Evolutionary conservation across 2,888 invertebrate genomes (phyloP), one percentile per base, ranked within the genome.

Genomic region (Syrista parreyssii): DNA sequence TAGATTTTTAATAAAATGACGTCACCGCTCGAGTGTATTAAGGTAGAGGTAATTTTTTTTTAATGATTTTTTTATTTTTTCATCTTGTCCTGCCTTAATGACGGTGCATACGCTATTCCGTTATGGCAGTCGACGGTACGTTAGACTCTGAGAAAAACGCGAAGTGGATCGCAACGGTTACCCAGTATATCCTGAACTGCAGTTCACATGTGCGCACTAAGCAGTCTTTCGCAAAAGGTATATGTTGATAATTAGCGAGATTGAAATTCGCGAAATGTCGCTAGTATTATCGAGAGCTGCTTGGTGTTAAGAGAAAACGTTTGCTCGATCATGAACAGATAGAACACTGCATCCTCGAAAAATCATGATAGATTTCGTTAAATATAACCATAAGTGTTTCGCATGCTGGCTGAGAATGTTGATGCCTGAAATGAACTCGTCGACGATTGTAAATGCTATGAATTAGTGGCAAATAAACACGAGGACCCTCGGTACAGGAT

Each of bases 111-210:
- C 55, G 9, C 55, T 2, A 55, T 55, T 23, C 55, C 23, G 23
- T 55, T 55, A 55, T 55, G 55, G 55, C 9, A 55, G 9, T 23
- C 4, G 40, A 40, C 40, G 40, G 23, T 40, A 40, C 40, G 23
- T 55, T 55, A 55, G 15, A 55, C 55, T 55, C 23, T 2, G 23
- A 23, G 55, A 55, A 55, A 55, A 55, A 55, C 9, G 23, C 71
- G 3, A 71, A 71, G 31, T 71, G 12, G 33, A 71, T 33, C 71
- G 6, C 15, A 12, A 15, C 71, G 71, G 32, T 71, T 71, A 71
- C 71, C 71, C 71, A 71, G 71, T 71, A 71, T 33, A 71, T 33
- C 71, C 15, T 71, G 12, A 33, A 71, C 71, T 71, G 71, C 71
- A 33, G 9, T 31, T 71, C 32, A 23, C 71, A 55, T 55, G 31